Conservation (phyloP, 2,113 vertebrate genomes). For the Sturnus vulgaris region DNA sequence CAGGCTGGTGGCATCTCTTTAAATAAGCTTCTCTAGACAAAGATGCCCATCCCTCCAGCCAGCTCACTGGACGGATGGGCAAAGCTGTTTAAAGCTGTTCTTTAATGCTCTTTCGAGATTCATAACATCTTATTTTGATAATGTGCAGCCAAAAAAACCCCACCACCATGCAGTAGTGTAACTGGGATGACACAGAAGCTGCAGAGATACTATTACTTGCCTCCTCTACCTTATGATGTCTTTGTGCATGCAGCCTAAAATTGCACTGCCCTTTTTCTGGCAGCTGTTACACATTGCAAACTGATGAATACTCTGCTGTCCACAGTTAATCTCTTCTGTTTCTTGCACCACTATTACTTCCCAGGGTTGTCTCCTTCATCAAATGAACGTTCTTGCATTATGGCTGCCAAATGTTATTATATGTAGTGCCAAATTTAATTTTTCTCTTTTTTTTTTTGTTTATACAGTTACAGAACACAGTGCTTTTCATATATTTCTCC, state of each 20-base stretch:
- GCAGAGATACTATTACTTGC: neutral
- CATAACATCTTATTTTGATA: neutral
- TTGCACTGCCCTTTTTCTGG: neutral
- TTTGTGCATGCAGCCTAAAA: neutral
- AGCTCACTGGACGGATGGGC: neutral
- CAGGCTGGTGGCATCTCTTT: neutral
- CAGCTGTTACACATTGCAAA: conserved; percentile 29
- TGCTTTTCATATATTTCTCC: neutral
- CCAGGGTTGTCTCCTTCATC: conserved; percentile 3
- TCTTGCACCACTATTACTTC: neutral
- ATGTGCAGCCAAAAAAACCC: neutral
- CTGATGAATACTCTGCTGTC: conserved; percentile 32
- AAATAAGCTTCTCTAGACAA: neutral
- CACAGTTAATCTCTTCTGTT: neutral
- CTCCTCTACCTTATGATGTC: neutral
- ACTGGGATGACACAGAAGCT: neutral
- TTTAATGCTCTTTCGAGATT: neutral
- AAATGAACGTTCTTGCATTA: neutral
- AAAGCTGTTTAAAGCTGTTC: neutral
- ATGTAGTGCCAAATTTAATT: neutral
- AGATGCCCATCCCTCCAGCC: neutral
- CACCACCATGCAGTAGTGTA: neutral
- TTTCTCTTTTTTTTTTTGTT: neutral
- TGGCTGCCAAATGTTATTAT: neutral
- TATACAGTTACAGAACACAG: neutral